Conservation (phyloP, 1,140 invertebrate genomes). For the Bombus huntii region DNA sequence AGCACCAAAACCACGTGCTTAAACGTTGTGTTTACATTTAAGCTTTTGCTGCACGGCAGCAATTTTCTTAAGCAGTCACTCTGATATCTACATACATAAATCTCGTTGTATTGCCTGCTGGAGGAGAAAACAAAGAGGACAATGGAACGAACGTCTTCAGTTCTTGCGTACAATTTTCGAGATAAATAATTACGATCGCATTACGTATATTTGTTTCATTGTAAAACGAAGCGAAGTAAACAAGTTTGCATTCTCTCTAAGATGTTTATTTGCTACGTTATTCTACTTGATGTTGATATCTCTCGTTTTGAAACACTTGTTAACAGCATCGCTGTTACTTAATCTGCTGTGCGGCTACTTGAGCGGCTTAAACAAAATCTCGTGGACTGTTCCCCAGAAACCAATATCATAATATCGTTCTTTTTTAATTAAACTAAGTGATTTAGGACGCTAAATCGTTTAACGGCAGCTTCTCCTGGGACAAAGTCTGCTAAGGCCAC, state of each 20-base stretch:
- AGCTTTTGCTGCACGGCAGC: not conserved
- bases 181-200: not conserved
- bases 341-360: not conserved
- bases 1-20: not conserved
- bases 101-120: too few species aligned
- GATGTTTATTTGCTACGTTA: too few species aligned
- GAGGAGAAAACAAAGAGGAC: not conserved
- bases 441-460: too few species aligned
- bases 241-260: not conserved
- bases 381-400: too few species aligned
- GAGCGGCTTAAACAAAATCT: too few species aligned
- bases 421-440: too few species aligned
- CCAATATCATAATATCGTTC: too few species aligned
- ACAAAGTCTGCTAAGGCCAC: too few species aligned
- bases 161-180: not conserved
- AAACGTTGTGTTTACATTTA: constrained; percentile 29
- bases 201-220: not conserved
- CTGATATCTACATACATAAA: too few species aligned
- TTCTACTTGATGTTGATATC: not conserved
- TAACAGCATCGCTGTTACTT: not conserved
- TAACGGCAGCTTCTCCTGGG: too few species aligned
- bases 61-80: not conserved
- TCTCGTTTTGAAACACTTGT: not conserved
- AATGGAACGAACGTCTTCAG: not conserved
- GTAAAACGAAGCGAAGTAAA: not conserved